Conservation (phyloP, 2,888 invertebrate genomes). For the Cynaeus angustus region DNA sequence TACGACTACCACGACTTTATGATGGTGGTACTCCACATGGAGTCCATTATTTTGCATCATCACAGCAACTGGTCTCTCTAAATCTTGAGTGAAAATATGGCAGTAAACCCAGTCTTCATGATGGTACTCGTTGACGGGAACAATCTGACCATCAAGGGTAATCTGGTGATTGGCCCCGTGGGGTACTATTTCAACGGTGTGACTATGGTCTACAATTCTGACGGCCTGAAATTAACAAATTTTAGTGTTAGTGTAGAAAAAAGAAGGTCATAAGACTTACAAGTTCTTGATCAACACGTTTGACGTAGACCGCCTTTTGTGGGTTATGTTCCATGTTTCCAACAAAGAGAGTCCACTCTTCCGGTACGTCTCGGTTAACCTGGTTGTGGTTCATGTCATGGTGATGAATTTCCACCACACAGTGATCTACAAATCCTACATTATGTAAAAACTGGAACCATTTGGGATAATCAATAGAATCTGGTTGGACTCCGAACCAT, state of each 20-base stretch:
- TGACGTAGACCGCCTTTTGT: slow-evolving; percentile 66
- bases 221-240: slow-evolving; percentile 57
- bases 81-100: slow-evolving; percentile 53
- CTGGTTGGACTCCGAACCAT: slow-evolving; percentile 43
- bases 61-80: slow-evolving; percentile 51
- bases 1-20: slow-evolving; percentile 54
- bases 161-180: slow-evolving; percentile 55
- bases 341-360: slow-evolving; percentile 66
- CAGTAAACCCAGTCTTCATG: slow-evolving; percentile 57
- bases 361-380: slow-evolving; percentile 55
- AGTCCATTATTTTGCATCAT: slow-evolving; percentile 54
- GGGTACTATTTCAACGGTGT: slow-evolving; percentile 60
- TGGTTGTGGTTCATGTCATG: slow-evolving; percentile 55
- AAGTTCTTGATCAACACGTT: slow-evolving; percentile 57
- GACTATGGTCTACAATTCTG: slow-evolving; percentile 55
- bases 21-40: slow-evolving; percentile 58
- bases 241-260: too few species aligned
- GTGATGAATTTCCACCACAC: slow-evolving; percentile 60
- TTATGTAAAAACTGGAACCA: slow-evolving; percentile 56
- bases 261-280: slow-evolving; percentile 53
- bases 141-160: slow-evolving; percentile 52
- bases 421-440: slow-evolving; percentile 60
- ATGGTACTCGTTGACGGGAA: slow-evolving; percentile 40
- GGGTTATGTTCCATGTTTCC: slow-evolving; percentile 61
- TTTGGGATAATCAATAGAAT: slow-evolving; percentile 52